Conservation (phyloP, 2,797 vertebrate genomes). For the Crotalus adamanteus region DNA sequence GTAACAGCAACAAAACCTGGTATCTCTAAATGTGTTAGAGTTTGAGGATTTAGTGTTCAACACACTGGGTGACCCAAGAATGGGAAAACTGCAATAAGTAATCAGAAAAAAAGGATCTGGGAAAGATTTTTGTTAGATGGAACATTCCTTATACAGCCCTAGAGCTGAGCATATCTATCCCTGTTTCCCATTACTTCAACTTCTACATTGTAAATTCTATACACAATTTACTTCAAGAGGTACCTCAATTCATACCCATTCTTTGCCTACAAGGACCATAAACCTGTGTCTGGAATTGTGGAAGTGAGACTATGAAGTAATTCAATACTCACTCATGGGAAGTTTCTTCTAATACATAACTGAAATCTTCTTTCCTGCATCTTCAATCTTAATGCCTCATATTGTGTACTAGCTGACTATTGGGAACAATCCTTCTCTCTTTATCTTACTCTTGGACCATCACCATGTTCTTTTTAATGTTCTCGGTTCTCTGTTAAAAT, state of each 20-base stretch:
- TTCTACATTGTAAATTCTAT: neutral
- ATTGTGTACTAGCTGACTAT: neutral
- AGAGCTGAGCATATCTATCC: neutral
- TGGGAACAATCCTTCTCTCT: conserved; percentile 17
- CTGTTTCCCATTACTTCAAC: neutral
- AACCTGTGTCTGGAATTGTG: neutral
- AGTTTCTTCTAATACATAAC: conserved; percentile 13
- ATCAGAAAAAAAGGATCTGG: neutral
- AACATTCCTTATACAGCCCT: neutral
- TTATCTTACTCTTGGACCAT: conserved; percentile 10
- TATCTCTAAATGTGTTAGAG: neutral
- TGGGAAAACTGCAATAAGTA: neutral
- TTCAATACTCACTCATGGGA: conserved; percentile 4
- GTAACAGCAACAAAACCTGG: neutral
- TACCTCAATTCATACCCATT: neutral
- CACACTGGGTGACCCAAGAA: neutral
- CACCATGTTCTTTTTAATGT: conserved; percentile 4
- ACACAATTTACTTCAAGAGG: neutral
- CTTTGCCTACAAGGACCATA: conserved; percentile 3
- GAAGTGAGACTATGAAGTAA: conserved; percentile 2
- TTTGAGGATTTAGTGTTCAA: neutral
- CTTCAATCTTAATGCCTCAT: neutral
- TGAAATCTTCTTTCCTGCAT: conserved; percentile 1
- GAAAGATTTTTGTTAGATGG: neutral
- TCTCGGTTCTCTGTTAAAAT: conserved; percentile 3